These are phyloP conservation scores for Willisornis vidua DNA, from an alignment of 2,113 vertebrate species.

Conservation along the genomic window DNA sequence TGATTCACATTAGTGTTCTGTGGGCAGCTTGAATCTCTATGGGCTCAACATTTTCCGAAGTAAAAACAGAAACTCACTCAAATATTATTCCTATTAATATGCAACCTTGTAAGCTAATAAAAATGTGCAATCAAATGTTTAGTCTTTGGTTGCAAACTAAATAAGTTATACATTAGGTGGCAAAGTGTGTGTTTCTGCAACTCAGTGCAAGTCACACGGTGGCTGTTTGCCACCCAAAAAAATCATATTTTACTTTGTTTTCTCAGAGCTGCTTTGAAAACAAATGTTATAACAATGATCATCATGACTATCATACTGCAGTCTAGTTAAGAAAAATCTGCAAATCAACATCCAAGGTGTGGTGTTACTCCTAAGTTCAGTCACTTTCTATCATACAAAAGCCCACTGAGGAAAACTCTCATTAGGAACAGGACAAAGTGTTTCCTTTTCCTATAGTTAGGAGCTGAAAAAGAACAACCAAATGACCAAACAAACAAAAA, in stretches of 20 bases:
- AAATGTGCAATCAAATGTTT: background rate
- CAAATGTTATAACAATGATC: background rate
- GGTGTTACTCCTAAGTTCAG: background rate
- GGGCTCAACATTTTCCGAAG: background rate
- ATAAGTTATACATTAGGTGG: background rate
- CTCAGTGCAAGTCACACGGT: background rate
- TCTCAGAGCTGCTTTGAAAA: background rate
- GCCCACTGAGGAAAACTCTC: background rate
- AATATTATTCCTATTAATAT: background rate
- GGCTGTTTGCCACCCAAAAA: background rate
- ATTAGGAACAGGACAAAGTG: background rate
- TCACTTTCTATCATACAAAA: background rate
- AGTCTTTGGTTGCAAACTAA: background rate
- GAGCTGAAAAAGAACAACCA: background rate
- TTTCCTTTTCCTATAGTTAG: background rate
- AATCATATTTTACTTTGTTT: background rate
- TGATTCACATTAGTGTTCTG: background rate
- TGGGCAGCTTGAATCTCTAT: background rate
- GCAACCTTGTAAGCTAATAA: background rate
- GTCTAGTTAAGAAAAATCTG: background rate
- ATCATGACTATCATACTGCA: background rate
- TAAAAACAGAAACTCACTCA: background rate
- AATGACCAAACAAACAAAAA: background rate
- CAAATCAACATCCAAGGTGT: background rate
- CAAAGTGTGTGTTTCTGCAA: background rate